phyloP scores from a whole-genome alignment of 2,888 invertebrate genomes.

The Drosophila histrio region DNA sequence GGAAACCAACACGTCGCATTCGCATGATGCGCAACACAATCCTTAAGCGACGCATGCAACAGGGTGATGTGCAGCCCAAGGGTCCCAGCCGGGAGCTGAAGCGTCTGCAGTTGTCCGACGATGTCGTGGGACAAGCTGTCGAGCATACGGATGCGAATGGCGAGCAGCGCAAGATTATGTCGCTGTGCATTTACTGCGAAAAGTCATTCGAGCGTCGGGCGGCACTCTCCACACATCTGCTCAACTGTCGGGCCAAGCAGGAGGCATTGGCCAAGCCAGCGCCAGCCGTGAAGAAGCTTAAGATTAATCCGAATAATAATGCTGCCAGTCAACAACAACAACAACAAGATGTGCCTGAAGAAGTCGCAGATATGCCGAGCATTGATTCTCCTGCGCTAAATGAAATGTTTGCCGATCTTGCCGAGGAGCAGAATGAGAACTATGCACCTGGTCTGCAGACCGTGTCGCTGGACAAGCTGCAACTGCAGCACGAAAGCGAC shows the following conservation, averaged over 20 bases:
- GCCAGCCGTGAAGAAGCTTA: slow-evolving; percentile 63
- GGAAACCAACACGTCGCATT: slow-evolving; percentile 89
- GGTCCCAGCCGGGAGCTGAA: slow-evolving; percentile 81
- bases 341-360: slow-evolving; percentile 18
- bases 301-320: slow-evolving; percentile 27
- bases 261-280: slow-evolving; percentile 63
- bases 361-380: slow-evolving; percentile 26
- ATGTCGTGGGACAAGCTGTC: slow-evolving; percentile 50
- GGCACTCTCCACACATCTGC: slow-evolving; percentile 89
- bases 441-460: slow-evolving; percentile 78
- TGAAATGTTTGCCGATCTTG: slow-evolving; percentile 80
- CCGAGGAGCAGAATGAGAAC: slow-evolving; percentile 69
- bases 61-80: slow-evolving; percentile 86
- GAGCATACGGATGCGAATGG: slow-evolving; percentile 44
- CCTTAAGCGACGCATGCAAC: slow-evolving; percentile 87
- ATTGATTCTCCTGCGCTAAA: slow-evolving; percentile 65
- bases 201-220: slow-evolving; percentile 90
- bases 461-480: slow-evolving; percentile 78
- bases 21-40: slow-evolving; percentile 88
- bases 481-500: slow-evolving; percentile 64
- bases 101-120: slow-evolving; percentile 74
- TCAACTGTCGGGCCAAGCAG: slow-evolving; percentile 87
- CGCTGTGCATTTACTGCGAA: slow-evolving; percentile 87
- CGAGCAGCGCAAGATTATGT: slow-evolving; percentile 86
- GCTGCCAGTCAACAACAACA: slow-evolving; percentile 28